Evolutionary conservation across 2,888 invertebrate species (phyloP), one percentile per base, ranked within the genome.

Genomic region (Cheilosia urbana): DNA sequence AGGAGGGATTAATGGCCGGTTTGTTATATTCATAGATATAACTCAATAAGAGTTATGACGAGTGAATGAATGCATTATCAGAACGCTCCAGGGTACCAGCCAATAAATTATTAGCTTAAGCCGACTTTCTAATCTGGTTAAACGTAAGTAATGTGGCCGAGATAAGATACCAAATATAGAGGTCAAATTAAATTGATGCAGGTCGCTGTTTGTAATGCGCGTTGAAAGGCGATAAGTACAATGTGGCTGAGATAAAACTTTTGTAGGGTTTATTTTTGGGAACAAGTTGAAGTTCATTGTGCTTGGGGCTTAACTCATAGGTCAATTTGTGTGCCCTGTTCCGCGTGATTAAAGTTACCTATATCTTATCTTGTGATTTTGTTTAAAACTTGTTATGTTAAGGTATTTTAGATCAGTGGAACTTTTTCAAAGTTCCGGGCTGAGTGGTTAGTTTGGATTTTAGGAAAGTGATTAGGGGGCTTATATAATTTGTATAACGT

Each of bases 171-270:
- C 27, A 9, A 21, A 57, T 30, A 17, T 30, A 17, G 19, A 57
- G 57, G 42, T 69, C 69, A 57, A 27, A 7, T 30, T 65, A 45
- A n/a, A 58, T 66, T 76, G 66, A 57, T 58, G 66, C 65, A 66
- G 75, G 75, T 73, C 73, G 63, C 53, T 53, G 45, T n/a, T 55
- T 34, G 62, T 73, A 42, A 30, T 30, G 30, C 30, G n/a, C 24
- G 49, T 37, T 34, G 4, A 21, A 47, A 47, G 7, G 2, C 45
- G 15, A 15, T 24, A 24, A 24, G 21, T 24, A 15, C 11, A 5
- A 24, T 24, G 11, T 49, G 15, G n/a, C 5, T 30, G 17, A n/a
- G 11, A n/a, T 63, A 45, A 40, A 15, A 5, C 17, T 19, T 58
- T 37, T 9, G 21, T 40, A 58, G 17, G 19, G 51, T 34, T 13